Base-by-base conservation (phyloP, 2,888 invertebrate species). In the Orgyia antiqua region DNA sequence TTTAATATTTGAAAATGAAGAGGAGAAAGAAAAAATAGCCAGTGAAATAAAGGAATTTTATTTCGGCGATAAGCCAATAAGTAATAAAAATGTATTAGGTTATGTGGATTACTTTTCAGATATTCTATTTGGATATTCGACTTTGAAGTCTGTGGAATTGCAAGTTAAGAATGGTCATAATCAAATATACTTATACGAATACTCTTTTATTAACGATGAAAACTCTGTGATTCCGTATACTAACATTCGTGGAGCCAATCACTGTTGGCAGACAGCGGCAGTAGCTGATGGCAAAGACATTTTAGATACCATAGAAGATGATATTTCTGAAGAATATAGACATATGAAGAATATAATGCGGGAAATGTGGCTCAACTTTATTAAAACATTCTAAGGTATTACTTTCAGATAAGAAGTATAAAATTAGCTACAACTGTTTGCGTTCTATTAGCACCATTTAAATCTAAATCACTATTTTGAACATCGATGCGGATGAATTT, bases 51-150 rank as follows among this genome's bases (percentile, higher is more conserved):
- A 53, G 29, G 17, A 42, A 6, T 58, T 54, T 37, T 58, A 58
- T 35, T 65, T 64, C 42, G 65, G 60, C 9, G 19, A 47, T 2
- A 24, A 51, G 4, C 27, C 31, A 1, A 35, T 58, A 1, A 26
- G 29, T 8, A 29, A 36, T 24, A 34, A 38, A 1, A 45, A 28
- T 7, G 20, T 50, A 17, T 23, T 45, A n/a, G 19, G 25, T 9
- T 59, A 42, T 13, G 27, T 44, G 6, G 33, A 44, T 25, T 67
- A 45, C 21, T 49, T 54, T 27, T 38, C 61, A 5, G 77, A 90
- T 87, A 27, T 47, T 2, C 13, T 51, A 1, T 58, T 64, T 28
- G 40, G 31, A 2, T 56, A 48, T 26, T 30, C 54, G 0, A 51
- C 43, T 12, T 24, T 63, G 6, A 40, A 52, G 20, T 40, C 58